phyloP scores from a whole-genome alignment of 2,888 invertebrate genomes.

The Acanthacorydalis orientalis region DNA sequence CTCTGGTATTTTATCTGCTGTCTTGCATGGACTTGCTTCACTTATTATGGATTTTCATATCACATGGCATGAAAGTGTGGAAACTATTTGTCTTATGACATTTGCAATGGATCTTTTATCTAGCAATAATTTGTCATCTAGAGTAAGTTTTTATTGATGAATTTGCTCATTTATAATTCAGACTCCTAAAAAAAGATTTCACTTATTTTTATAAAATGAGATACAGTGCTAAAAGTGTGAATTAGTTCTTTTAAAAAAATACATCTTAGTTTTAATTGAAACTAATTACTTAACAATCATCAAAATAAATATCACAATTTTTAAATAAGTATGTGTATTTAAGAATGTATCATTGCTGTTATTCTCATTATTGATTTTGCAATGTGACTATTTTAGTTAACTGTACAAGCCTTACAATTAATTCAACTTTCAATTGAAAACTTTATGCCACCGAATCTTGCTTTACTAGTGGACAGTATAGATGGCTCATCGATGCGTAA shows the following conservation, averaged over 20 bases:
- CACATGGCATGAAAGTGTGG: slow-evolving; percentile 62
- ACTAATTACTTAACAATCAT: no score
- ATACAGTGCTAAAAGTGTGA: no score
- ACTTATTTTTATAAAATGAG: no score
- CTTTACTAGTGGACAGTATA: slow-evolving; percentile 48
- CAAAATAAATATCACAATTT: no score
- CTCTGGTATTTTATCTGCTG: slow-evolving; percentile 38
- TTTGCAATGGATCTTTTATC: slow-evolving; percentile 33
- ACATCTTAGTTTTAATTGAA: neutral
- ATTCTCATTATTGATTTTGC: neutral
- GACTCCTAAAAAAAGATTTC: neutral
- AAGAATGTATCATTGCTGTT: no score
- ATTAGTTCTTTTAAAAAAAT: no score
- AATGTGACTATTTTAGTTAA: slow-evolving; percentile 36
- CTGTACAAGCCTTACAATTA: slow-evolving; percentile 51
- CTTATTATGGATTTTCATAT: slow-evolving; percentile 52
- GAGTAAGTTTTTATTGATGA: slow-evolving; percentile 22
- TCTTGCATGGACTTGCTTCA: slow-evolving; percentile 44
- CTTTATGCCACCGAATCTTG: slow-evolving; percentile 62
- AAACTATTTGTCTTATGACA: slow-evolving; percentile 48
- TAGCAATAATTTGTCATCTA: slow-evolving; percentile 22
- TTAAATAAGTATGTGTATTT: slow-evolving; percentile 24
- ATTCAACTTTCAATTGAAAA: slow-evolving; percentile 52
- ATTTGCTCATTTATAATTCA: no score
- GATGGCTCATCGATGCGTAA: slow-evolving; percentile 41